These are phyloP conservation scores for Halichoeres trimaculatus DNA, from an alignment of 2,113 vertebrate genomes.

Conservation along the genomic window DNA sequence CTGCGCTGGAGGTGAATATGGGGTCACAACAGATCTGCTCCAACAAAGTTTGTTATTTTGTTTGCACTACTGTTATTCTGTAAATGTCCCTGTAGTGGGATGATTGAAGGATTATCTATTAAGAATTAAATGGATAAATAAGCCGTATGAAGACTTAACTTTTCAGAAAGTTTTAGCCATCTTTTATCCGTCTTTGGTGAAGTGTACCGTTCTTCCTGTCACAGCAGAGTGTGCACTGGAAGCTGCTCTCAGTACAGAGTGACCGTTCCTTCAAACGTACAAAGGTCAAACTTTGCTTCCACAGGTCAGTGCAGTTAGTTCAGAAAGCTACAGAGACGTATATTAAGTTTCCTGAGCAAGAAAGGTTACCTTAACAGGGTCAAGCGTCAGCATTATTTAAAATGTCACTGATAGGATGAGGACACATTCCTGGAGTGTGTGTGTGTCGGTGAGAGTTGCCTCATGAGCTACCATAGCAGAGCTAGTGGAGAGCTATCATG, in stretches of 20 bases:
- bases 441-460: conserved; percentile 31
- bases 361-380: conserved; percentile 77
- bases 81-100: too few relatives aligned
- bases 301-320: conserved; percentile 62
- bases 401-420: conserved; percentile 75
- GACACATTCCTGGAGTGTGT: conserved; percentile 51
- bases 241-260: background rate
- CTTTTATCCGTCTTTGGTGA: background rate
- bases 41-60: too few relatives aligned
- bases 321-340: conserved; percentile 59
- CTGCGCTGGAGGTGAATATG: too few relatives aligned
- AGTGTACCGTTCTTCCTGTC: background rate
- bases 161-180: background rate
- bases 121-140: too few relatives aligned
- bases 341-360: conserved; percentile 67
- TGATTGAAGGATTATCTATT: too few relatives aligned
- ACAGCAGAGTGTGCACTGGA: background rate
- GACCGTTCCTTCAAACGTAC: conserved; percentile 2
- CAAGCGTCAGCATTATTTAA: conserved; percentile 78
- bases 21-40: too few relatives aligned
- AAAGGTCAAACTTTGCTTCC: conserved; percentile 18
- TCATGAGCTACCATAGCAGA: conserved; percentile 50
- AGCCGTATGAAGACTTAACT: too few relatives aligned
- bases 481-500: conserved; percentile 60
- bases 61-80: too few relatives aligned